Evolutionary conservation across 1,140 invertebrate species (phyloP).

Genomic region (Drosophila ogumai): DNA sequence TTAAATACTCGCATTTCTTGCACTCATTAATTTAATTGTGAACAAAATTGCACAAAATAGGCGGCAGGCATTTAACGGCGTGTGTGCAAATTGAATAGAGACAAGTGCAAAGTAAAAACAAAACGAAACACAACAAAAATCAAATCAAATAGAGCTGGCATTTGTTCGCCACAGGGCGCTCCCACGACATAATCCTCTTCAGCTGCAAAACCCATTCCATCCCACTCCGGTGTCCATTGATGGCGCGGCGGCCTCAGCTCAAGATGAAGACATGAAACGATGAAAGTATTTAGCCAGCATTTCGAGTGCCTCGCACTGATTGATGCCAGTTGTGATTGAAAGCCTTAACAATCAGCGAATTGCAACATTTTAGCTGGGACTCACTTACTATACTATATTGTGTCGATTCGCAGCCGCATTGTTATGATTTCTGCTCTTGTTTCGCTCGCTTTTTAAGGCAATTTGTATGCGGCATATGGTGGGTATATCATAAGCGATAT

Average conservation of each 20-base stretch:
- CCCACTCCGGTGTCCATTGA: conserved; percentile 19
- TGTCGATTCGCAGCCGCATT: conserved; percentile 33
- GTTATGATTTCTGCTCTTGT: conserved; percentile 54
- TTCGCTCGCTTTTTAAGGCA: conserved; percentile 36
- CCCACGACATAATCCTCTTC: conserved; percentile 68
- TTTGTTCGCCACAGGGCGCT: conserved; percentile 64
- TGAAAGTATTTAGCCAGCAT: conserved; percentile 42
- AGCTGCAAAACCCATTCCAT: conserved; percentile 22
- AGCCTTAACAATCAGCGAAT: conserved; percentile 29
- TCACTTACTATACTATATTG: conserved; percentile 29
- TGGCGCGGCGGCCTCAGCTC: conserved; percentile 42
- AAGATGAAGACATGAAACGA: conserved; percentile 57
- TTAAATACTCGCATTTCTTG: conserved; percentile 41
- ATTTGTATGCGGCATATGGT: conserved; percentile 49
- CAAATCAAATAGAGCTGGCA: conserved; percentile 28
- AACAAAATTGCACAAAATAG: conserved; percentile 34
- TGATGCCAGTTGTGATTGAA: conserved; percentile 68
- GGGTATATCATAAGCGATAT: conserved; percentile 29
- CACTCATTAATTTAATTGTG: conserved; percentile 64
- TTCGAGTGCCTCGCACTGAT: conserved; percentile 50
- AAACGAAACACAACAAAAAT: conserved; percentile 3
- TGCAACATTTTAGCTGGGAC: conserved; percentile 57
- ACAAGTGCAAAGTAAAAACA: conserved; percentile 35
- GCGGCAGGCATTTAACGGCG: conserved; percentile 29
- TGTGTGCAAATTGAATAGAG: conserved; percentile 39